Evolutionary conservation across 35 echinoderm and acorn worm genomes (phyloP), one percentile per base, ranked within the genome.

Genomic region (Acanthaster planci): DNA sequence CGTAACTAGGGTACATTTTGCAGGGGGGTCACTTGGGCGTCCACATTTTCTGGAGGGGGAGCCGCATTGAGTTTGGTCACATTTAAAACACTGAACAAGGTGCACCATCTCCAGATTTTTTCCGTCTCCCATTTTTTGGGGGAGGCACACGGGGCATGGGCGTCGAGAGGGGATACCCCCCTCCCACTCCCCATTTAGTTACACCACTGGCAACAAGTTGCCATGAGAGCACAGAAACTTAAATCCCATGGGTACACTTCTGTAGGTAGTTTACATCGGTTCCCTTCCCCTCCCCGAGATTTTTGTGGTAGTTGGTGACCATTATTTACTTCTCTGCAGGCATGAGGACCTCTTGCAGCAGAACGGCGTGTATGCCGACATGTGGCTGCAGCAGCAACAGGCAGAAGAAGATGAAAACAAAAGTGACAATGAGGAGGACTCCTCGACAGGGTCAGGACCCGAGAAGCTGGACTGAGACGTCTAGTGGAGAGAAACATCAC

Each of bases 361-460:
- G 2, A 42, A 85, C 38, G 91, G 88, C 5, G 54, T 92, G 19
- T 98, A 98, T 75, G 75, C 78, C 22, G 83, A 89, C 31, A 98
- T 98, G 95, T 98, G 95, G 95, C 85, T 76, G 44, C 88, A 90
- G 64, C 95, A 98, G 77, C 87, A 91, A 17, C 86, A 88, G 19
- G 60, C 88, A 1, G 91, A 98, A 57, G 55, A 93, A 79, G 85
- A 98, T 38, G 86, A 51, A 19, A 10, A 72, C 2, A 23, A 72
- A 14, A 72, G 8, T 0, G 23, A 8, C 1, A 8, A 22, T 14
- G 59, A 72, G 19, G 64, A 72, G 30, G 59, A 72, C 26, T 19
- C 22, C 26, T 72, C 64, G 1, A 72, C 64, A 29, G 64, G 64
- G 34, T 72, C 64, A 14, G 64, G 64, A 26, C 64, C 64, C 14